A percentile compares a stretch with the other conserved stretches of the same genome.
These are phyloP conservation scores for Cheilosia soror DNA, from an alignment of 2,888 invertebrate genomes.

Conservation along the genomic window DNA sequence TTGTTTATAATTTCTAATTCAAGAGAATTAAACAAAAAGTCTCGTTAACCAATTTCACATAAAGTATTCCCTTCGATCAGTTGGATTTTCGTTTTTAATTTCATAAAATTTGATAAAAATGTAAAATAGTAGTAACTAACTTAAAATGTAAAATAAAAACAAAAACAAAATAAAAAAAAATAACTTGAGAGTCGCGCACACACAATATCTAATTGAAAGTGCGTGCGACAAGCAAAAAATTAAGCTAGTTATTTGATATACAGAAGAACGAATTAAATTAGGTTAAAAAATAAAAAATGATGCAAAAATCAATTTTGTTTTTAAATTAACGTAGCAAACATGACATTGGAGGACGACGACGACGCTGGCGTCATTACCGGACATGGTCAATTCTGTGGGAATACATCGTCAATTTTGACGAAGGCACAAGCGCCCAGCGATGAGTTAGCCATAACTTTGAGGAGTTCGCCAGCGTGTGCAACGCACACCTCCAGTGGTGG, in stretches of 20 bases:
- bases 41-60: constrained; percentile 53
- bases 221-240: constrained; percentile 54
- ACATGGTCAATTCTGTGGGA: constrained; percentile 84
- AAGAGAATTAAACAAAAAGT: constrained; percentile 14
- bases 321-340: constrained; percentile 78
- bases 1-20: constrained; percentile 23
- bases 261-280: constrained; percentile 55
- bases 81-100: constrained; percentile 39
- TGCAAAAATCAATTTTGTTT: constrained; percentile 31
- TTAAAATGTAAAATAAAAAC: constrained; percentile 28
- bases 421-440: constrained; percentile 98
- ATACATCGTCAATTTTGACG: constrained; percentile 93
- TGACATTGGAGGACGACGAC: constrained; percentile 78
- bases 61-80: constrained; percentile 9
- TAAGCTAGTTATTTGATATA: constrained; percentile 66
- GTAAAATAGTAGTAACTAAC: constrained; percentile 11
- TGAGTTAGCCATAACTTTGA: constrained; percentile 94
- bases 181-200: constrained; percentile 42
- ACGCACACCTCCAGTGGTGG: constrained; percentile 97
- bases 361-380: constrained; percentile 80
- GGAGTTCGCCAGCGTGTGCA: constrained; percentile 94
- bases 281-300: constrained; percentile 64
- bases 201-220: constrained; percentile 15
- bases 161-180: constrained; percentile 31
- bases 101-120: constrained; percentile 34